Conservation (phyloP, 2,113 vertebrate species). For the Pseudorasbora parva region DNA sequence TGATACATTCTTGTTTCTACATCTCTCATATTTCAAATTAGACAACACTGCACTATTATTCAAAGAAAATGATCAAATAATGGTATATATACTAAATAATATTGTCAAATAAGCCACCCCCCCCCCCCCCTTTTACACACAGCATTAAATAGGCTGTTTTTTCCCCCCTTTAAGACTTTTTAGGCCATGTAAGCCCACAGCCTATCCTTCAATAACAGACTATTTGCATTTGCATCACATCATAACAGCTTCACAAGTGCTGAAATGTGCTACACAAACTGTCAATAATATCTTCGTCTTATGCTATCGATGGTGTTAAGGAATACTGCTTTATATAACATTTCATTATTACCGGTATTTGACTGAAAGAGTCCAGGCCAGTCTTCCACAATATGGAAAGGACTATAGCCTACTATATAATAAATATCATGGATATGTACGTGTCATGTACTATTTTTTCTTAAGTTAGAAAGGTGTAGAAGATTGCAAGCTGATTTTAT, state of each 20-base stretch:
- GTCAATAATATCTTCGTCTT: neutral
- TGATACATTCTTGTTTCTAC: neutral
- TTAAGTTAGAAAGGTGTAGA: neutral
- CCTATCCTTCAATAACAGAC: neutral
- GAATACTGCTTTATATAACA: neutral
- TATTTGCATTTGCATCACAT: neutral
- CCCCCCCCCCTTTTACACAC: too few species aligned
- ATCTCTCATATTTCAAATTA: slow-evolving; percentile 1
- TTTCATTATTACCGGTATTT: neutral
- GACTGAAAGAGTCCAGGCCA: too few species aligned
- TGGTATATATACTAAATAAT: neutral
- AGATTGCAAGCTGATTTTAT: too few species aligned
- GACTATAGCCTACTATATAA: neutral
- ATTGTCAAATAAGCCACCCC: too few species aligned
- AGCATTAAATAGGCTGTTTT: neutral
- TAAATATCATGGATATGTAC: neutral
- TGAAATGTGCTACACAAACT: neutral
- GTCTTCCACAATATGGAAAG: neutral
- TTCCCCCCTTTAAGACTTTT: neutral
- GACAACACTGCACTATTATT: neutral
- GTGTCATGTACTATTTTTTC: neutral
- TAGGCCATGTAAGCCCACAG: neutral
- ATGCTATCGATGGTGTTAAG: neutral
- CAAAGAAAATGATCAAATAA: neutral
- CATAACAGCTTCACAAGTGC: neutral